Evolutionary conservation across 2,113 vertebrate species (phyloP), one percentile per base, ranked within the genome.

Genomic region (Nerophis lumbriciformis): DNA sequence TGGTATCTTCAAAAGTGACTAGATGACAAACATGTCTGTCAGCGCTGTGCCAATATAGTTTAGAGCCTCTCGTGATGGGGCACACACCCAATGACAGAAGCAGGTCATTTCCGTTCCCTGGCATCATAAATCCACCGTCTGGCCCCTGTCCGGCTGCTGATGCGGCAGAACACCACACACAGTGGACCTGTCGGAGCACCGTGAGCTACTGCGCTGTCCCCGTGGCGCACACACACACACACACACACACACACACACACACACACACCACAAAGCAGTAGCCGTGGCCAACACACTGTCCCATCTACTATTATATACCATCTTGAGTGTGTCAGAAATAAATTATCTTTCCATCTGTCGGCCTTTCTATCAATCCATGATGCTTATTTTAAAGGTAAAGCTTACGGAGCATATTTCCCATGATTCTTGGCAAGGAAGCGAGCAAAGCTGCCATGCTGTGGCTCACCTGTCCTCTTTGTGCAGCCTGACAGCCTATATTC

Each of bases 1-100:
- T 79, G 85, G 87, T 86, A 89, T 89, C 89, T 88, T 90, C 84
- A 80, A 86, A 88, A 88, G 78, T 89, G 88, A 90, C 89, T 90
- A 83, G 88, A 89, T 90, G 88, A 90, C 89, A 90, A 89, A 90
- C 89, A 88, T 88, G 87, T 91, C 88, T 91, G 88, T 90, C 89
- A 91, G 82, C 74, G 73, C 85, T 76, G 85, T 91, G 89, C 89
- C 90, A 89, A 88, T 90, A 87, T 90, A 90, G 89, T 91, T 91
- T 91, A 90, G 88, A 83, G 87, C 82, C 82, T 85, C 87, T 89
- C 87, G 85, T 91, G 89, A 90, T 90, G 90, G 88, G 89, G 84
- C 86, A 86, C 87, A 87, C 89, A 86, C 89, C 82, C 89, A 88
- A 82, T 91, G 90, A 91, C 89, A 91, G 90, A 91, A 91, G 86